Conservation (phyloP, 2,113 vertebrate species). For the Cyprinodon tularosa region DNA sequence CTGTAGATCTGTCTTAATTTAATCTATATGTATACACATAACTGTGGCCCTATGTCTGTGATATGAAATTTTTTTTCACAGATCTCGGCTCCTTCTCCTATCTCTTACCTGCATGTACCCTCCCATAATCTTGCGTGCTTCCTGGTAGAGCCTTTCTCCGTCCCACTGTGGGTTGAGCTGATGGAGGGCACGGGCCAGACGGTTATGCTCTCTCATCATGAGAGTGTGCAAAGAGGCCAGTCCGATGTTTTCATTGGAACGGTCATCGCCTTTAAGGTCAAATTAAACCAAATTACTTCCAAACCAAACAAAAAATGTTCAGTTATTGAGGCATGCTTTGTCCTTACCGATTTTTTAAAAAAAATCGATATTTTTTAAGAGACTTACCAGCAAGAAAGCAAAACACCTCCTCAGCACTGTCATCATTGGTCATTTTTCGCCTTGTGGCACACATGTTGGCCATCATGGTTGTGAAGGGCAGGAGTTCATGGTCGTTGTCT, state of each 20-base stretch:
- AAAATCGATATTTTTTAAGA: not conserved
- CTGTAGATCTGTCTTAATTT: too few relatives aligned
- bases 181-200: slow-evolving; percentile 65
- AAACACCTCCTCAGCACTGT: slow-evolving; percentile 56
- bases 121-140: slow-evolving; percentile 79
- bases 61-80: too few relatives aligned
- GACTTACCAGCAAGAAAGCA: slow-evolving; percentile 78
- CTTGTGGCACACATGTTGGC: slow-evolving; percentile 66
- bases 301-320: too few relatives aligned
- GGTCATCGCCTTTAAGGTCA: slow-evolving; percentile 65
- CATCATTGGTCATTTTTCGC: slow-evolving; percentile 42
- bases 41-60: too few relatives aligned
- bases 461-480: slow-evolving; percentile 66
- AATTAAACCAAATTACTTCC: not conserved
- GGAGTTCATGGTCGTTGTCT: slow-evolving; percentile 69
- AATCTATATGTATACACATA: too few relatives aligned
- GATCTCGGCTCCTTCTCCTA: not conserved
- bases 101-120: slow-evolving; percentile 73
- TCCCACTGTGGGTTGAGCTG: slow-evolving; percentile 76
- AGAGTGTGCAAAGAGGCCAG: slow-evolving; percentile 75
- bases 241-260: slow-evolving; percentile 71
- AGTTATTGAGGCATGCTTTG: too few relatives aligned
- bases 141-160: slow-evolving; percentile 77
- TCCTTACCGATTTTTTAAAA: too few relatives aligned
- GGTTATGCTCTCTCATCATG: slow-evolving; percentile 81